Percentiles rank a stretch among this genome's conserved stretches.
phyloP scores from a whole-genome alignment of 2,113 vertebrate genomes.

The Rhegmatorhina hoffmannsi region DNA sequence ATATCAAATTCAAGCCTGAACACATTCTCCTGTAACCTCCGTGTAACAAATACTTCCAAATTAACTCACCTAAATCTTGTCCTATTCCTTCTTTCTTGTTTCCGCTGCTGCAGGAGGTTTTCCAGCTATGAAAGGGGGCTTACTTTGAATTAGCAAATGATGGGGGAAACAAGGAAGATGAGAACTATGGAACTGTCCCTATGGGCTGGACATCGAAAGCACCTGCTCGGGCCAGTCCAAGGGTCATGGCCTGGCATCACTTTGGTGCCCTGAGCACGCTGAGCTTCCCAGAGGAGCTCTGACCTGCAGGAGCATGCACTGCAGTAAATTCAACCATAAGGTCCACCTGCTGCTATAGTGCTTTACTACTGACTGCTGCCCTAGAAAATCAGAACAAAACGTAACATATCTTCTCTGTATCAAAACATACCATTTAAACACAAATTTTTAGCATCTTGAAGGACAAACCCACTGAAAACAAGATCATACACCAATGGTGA shows the following conservation, averaged over 20 bases:
- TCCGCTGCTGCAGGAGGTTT: not conserved
- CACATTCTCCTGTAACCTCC: not conserved
- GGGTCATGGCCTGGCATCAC: not conserved
- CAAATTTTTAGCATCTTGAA: not conserved
- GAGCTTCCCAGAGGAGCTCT: not conserved
- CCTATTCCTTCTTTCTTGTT: not conserved
- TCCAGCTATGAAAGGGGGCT: not conserved
- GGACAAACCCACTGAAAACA: not conserved
- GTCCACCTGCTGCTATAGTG: not conserved
- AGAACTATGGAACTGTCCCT: not conserved
- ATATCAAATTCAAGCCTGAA: not conserved
- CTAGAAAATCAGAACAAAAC: not conserved
- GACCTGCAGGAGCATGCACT: rapidly evolving
- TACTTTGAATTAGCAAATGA: not conserved
- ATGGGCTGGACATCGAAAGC: not conserved
- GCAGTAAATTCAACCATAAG: not conserved
- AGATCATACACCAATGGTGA: not conserved
- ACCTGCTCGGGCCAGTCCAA: not conserved
- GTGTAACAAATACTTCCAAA: not conserved
- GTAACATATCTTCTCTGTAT: not conserved
- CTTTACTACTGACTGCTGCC: not conserved
- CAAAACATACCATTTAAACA: not conserved
- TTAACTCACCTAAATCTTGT: not conserved
- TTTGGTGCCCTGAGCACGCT: not conserved
- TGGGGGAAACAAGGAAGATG: not conserved